A percentile compares a stretch with the other conserved stretches of the same genome.
phyloP scores from a whole-genome alignment of 1,140 invertebrate species.

The Calliopsis andreniformis region DNA sequence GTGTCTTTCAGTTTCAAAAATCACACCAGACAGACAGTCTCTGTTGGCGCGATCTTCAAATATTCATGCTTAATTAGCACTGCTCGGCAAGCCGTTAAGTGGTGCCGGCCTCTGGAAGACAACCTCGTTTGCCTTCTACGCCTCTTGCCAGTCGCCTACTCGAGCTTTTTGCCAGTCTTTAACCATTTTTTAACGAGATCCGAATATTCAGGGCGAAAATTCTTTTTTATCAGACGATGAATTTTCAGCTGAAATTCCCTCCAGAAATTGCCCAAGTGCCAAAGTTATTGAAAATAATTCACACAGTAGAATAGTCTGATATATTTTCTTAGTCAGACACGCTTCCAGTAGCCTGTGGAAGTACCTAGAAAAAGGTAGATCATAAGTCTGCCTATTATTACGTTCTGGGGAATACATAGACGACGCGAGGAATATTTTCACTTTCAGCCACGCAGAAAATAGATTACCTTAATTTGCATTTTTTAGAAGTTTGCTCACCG shows the following conservation, averaged over 20 bases:
- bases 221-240: no score
- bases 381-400: neutral
- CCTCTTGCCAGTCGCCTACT: neutral
- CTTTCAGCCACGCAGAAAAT: slow-evolving; percentile 59
- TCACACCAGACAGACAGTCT: neutral
- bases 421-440: slow-evolving; percentile 27
- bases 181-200: neutral
- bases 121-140: neutral
- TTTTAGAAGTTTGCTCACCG: slow-evolving; percentile 61
- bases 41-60: slow-evolving; percentile 17
- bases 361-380: no score
- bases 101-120: neutral
- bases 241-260: no score
- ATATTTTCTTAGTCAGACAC: no score
- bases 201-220: neutral
- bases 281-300: no score
- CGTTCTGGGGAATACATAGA: slow-evolving; percentile 1
- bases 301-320: no score
- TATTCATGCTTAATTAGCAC: slow-evolving; percentile 47
- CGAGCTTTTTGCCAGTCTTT: neutral
- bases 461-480: slow-evolving; percentile 73
- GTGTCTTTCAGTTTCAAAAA: neutral
- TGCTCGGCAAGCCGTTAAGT: slow-evolving; percentile 23
- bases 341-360: no score
- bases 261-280: no score